Base-by-base conservation (phyloP, 2,888 invertebrate genomes). In the Eupithecia centaureata region DNA sequence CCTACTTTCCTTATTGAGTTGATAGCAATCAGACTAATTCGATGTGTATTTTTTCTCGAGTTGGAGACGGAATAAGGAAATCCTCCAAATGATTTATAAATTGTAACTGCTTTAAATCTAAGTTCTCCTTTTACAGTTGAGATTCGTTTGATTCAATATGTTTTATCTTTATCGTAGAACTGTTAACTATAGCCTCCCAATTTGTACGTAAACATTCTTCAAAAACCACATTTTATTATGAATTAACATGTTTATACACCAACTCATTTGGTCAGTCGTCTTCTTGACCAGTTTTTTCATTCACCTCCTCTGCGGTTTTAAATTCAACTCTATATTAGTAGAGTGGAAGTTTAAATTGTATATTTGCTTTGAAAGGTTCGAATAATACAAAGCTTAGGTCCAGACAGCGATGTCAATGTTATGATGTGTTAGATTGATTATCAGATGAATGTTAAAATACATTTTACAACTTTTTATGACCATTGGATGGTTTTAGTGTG, bases 351-450 rank as follows among this genome's bases (percentile, higher is more conserved):
- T 25, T 56, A 56, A 77, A 80, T 73, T 73, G 65, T 70, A 75
- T 81, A 3, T 56, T n/a, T 79, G 54, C 75, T 69, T 33, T 78
- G 68, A 61, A 51, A 27, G 27, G 28, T 52, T 8, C 32, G 56
- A 54, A 74, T 75, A 77, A 80, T 79, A 78, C 76, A 77, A 80
- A 79, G 80, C 83, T 88, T 84, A 88, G 84, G 86, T 88, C 84
- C 90, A 86, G 81, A 77, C 89, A 84, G 85, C 87, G 88, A 92
- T 92, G 92, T 93, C 93, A 93, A 93, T 93, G 91, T 92, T 93
- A 93, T 92, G 92, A 94, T 92, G 93, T 92, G 93, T 93, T 93
- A 92, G 93, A 94, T 93, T 94, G 93, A 94, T 94, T 94, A 94
- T 93, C 93, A 85, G 91, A 90, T 92, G 91, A 91, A 93, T 94